Evolutionary conservation across 2,888 invertebrate genomes (phyloP).

Genomic region (Chelonus formosanus): DNA sequence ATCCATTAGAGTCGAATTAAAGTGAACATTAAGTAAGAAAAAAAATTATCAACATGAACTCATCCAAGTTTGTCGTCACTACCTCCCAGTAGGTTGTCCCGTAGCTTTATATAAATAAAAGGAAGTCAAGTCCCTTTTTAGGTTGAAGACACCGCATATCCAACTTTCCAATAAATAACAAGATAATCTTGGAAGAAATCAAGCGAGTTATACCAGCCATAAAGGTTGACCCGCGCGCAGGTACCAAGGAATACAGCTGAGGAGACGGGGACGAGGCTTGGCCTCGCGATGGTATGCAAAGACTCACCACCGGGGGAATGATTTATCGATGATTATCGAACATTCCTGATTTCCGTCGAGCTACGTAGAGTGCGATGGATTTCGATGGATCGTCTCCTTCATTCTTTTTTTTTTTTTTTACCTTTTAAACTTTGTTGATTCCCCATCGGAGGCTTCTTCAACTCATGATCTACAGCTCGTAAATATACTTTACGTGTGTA

Average conservation of each 20-base stretch:
- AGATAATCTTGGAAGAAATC: slow-evolving; percentile 63
- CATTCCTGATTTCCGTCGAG: slow-evolving; percentile 51
- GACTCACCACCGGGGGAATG: slow-evolving; percentile 42
- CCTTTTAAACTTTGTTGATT: slow-evolving; percentile 25
- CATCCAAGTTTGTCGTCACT: slow-evolving; percentile 14
- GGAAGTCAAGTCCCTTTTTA: slow-evolving; percentile 40
- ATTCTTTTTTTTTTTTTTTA: slow-evolving; percentile 21
- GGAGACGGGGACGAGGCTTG: slow-evolving; percentile 22
- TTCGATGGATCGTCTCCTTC: slow-evolving; percentile 39
- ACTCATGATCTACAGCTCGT: slow-evolving; percentile 44
- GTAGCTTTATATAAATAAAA: slow-evolving; percentile 26
- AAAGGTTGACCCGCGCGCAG: slow-evolving; percentile 54
- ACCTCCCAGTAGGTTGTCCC: slow-evolving; percentile 10
- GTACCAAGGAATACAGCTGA: slow-evolving; percentile 39
- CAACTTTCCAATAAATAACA: slow-evolving; percentile 62
- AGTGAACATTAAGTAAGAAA: slow-evolving; percentile 6
- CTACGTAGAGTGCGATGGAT: slow-evolving; percentile 35
- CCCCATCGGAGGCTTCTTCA: slow-evolving; percentile 34
- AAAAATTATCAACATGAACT: slow-evolving; percentile 10
- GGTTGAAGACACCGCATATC: slow-evolving; percentile 48
- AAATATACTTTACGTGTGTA: slow-evolving; percentile 35
- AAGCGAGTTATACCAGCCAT: slow-evolving; percentile 61
- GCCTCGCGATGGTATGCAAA: slow-evolving; percentile 21
- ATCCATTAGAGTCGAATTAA: slow-evolving; percentile 21
- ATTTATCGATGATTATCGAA: slow-evolving; percentile 59